phyloP scores from a whole-genome alignment of 2,113 vertebrate genomes.

The Ginglymostoma cirratum region DNA sequence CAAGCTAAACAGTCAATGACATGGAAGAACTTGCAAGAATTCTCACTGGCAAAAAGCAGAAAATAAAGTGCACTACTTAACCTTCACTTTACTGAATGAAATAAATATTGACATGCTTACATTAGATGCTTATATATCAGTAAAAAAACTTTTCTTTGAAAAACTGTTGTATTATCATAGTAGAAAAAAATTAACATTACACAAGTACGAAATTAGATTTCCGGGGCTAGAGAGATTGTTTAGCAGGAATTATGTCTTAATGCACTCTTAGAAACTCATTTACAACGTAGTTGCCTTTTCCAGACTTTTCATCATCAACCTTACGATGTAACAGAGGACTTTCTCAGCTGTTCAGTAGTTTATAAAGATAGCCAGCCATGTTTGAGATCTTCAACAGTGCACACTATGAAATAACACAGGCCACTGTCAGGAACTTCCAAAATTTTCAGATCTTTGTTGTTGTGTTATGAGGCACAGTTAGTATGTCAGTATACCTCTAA shows the following conservation, averaged over 20 bases:
- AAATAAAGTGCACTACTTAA: not conserved
- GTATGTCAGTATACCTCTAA: no score
- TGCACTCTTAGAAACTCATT: not conserved
- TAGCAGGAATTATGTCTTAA: not conserved
- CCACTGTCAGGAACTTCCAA: not conserved
- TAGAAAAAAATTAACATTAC: not conserved
- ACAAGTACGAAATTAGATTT: not conserved
- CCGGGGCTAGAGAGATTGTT: not conserved
- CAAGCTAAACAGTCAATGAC: not conserved
- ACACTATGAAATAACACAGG: not conserved
- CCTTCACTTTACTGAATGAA: not conserved
- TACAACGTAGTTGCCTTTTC: not conserved
- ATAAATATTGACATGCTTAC: not conserved
- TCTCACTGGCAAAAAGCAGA: not conserved
- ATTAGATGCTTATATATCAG: not conserved
- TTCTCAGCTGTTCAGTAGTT: not conserved
- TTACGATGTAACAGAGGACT: not conserved
- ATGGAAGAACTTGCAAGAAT: not conserved
- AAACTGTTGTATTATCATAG: no score
- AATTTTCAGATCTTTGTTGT: no score
- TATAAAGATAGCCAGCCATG: not conserved
- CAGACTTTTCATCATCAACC: not conserved
- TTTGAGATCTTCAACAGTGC: not conserved
- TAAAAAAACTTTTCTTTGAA: not conserved
- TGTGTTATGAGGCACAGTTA: no score